A percentile compares a stretch with the other conserved stretches of the same genome.
Evolutionary conservation across 2,888 invertebrate genomes (phyloP).

Genomic region (Epistrophe grossulariae): DNA sequence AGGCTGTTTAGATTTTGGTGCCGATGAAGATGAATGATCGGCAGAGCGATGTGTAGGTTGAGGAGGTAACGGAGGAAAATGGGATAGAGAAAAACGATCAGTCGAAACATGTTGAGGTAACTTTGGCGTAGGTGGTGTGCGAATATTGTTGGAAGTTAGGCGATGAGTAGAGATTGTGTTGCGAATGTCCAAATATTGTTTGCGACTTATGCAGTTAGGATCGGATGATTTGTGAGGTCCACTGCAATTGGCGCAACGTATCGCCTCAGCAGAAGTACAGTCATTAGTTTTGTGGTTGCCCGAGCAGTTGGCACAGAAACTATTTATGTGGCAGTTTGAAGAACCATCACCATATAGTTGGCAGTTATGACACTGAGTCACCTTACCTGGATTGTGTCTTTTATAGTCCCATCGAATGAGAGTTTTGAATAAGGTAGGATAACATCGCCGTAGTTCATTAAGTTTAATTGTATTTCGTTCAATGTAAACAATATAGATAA

Average conservation of each 20-base stretch:
- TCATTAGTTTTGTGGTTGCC: constrained; percentile 21
- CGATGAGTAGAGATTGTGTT: constrained; percentile 4
- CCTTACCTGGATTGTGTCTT: no score
- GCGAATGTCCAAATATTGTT: constrained; percentile 23
- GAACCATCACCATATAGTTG: no score
- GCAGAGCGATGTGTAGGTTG: not conserved
- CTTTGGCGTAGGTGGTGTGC: not conserved
- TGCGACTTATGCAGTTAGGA: constrained; percentile 20
- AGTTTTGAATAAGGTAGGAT: no score
- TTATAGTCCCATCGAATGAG: no score
- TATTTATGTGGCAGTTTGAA: no score
- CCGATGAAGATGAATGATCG: not conserved
- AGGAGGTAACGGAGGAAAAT: constrained; percentile 10
- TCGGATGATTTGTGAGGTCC: constrained; percentile 26
- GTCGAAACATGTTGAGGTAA: not conserved
- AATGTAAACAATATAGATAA: no score
- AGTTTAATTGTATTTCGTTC: no score
- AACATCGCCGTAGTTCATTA: no score
- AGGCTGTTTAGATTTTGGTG: no score
- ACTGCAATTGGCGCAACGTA: constrained; percentile 29
- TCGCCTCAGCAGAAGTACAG: not conserved
- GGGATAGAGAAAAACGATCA: not conserved
- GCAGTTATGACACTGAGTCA: no score
- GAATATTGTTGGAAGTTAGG: not conserved
- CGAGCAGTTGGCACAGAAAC: no score